Conservation (phyloP, 2,113 vertebrate species). For the Sakesphorus luctuosus region DNA sequence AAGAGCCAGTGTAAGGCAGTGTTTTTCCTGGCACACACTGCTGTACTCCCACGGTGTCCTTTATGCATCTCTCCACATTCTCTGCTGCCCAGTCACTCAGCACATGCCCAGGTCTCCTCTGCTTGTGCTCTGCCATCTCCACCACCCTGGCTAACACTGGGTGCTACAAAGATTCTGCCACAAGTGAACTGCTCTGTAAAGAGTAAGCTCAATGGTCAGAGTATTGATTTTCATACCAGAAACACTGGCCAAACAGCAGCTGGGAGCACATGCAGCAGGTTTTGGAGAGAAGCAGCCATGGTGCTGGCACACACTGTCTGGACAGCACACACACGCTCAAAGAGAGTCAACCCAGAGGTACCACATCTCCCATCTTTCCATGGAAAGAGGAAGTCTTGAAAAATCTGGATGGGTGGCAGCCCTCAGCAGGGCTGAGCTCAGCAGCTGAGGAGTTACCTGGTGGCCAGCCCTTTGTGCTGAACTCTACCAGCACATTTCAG, state of each 20-base stretch:
- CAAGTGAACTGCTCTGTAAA: rapidly evolving
- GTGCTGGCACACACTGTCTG: rapidly evolving
- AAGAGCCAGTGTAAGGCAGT: neutral
- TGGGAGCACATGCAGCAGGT: neutral
- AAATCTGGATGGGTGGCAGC: neutral
- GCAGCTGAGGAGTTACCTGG: neutral
- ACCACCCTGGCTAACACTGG: neutral
- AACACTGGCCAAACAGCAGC: neutral
- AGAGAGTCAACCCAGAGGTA: neutral
- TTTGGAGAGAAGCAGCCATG: neutral
- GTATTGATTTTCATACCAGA: neutral
- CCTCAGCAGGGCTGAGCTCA: neutral
- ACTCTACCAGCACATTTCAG: neutral
- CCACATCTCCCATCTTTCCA: neutral
- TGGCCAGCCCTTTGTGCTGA: neutral
- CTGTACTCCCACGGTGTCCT: rapidly evolving
- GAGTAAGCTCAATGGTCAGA: neutral
- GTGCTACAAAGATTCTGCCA: neutral
- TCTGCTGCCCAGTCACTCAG: neutral
- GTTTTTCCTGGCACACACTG: neutral
- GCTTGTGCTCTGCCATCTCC: neutral
- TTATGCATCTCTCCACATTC: rapidly evolving
- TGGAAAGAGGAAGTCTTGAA: neutral
- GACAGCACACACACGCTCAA: neutral
- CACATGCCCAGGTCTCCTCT: neutral